Percentiles rank a stretch among this genome's conserved stretches.
Evolutionary conservation across 2,113 vertebrate genomes (phyloP).

Genomic region (Columbina picui): DNA sequence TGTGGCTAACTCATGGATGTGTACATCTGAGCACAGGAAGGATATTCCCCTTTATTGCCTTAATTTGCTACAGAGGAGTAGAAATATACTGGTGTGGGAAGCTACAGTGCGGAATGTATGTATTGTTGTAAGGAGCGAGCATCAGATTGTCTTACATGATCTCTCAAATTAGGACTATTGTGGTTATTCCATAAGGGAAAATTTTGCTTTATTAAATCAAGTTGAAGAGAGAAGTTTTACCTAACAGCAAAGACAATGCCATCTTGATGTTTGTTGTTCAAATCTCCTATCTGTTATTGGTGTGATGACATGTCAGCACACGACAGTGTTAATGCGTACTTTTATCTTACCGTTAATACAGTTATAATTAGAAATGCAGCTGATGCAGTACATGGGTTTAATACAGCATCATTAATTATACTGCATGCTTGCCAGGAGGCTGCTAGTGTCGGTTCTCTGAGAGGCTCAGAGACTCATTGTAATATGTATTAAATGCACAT

Average conservation of each 20-base stretch:
- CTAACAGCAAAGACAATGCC: background rate
- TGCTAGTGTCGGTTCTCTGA: slow-evolving; percentile 12
- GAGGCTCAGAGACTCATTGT: slow-evolving; percentile 36
- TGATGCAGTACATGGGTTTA: slow-evolving; percentile 58
- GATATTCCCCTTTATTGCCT: background rate
- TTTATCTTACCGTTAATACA: slow-evolving; percentile 57
- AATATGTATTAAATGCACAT: slow-evolving; percentile 48
- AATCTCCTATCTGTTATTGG: background rate
- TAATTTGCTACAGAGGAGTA: slow-evolving; percentile 4
- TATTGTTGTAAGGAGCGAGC: background rate
- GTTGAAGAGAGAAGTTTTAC: slow-evolving; percentile 27
- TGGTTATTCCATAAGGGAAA: background rate
- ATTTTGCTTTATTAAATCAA: slow-evolving; percentile 36
- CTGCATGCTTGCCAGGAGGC: slow-evolving; percentile 30
- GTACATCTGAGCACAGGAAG: background rate
- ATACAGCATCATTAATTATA: slow-evolving; percentile 71
- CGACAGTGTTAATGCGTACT: background rate
- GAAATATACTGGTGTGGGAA: background rate
- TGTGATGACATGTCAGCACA: background rate
- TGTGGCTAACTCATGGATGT: background rate
- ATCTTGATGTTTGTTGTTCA: background rate
- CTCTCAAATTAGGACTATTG: background rate
- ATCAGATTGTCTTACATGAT: background rate
- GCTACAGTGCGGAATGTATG: background rate
- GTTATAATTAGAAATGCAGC: slow-evolving; percentile 68